Conservation (phyloP, 2,888 invertebrate genomes). For the Lordiphosa fenestrarum region DNA sequence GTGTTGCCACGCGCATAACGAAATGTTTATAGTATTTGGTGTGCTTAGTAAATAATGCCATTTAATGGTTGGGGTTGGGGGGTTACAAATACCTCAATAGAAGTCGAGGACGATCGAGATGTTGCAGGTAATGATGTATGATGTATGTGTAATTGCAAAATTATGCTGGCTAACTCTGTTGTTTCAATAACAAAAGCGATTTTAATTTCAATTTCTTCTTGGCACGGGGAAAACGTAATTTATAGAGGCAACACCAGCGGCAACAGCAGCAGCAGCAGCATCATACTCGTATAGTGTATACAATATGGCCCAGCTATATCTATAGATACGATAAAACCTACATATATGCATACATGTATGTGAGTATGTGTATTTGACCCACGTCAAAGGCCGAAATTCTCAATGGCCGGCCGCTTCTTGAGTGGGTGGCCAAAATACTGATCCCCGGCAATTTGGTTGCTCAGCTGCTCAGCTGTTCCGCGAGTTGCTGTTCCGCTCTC, state of each 20-base stretch:
- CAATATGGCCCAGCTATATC: conserved; percentile 26
- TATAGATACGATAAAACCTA: conserved; percentile 12
- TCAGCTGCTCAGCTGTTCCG: conserved; percentile 59
- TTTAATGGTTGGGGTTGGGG: neutral
- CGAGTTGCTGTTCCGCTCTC: conserved; percentile 1
- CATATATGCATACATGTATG: conserved; percentile 7
- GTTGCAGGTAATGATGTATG: conserved; percentile 28
- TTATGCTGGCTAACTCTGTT: conserved; percentile 21
- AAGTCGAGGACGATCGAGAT: conserved; percentile 26
- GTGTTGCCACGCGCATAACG: conserved; percentile 35
- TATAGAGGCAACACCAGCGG: conserved; percentile 37
- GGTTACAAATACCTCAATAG: conserved; percentile 26
- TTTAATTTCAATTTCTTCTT: conserved; percentile 38
- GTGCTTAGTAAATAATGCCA: neutral
- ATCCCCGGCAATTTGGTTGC: conserved; percentile 27
- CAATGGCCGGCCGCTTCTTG: conserved; percentile 56
- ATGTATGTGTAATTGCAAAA: conserved; percentile 40
- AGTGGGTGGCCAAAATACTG: conserved; percentile 41
- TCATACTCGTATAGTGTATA: conserved; percentile 17
- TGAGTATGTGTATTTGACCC: conserved; percentile 23
- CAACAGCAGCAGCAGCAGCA: conserved; percentile 22
- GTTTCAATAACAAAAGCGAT: conserved; percentile 53
- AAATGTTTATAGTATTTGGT: conserved; percentile 7
- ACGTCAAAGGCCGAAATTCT: conserved; percentile 61
- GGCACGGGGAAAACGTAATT: conserved; percentile 52